Base-by-base conservation (phyloP, 2,888 invertebrate genomes). In the Margaritifera margaritifera region DNA sequence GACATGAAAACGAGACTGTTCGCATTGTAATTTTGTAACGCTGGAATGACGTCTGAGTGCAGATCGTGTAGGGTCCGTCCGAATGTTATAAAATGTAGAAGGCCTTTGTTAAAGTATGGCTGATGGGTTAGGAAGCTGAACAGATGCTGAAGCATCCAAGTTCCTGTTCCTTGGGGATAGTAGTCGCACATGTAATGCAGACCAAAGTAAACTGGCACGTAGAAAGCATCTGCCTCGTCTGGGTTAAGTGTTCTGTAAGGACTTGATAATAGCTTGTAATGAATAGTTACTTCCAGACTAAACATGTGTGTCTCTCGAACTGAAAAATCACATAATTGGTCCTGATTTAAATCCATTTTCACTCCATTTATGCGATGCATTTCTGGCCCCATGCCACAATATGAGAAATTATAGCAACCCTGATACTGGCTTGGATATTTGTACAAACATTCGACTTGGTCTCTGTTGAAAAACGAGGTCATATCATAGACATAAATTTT, bases 161-260 rank as follows among this genome's bases (percentile, higher is more conserved):
- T 42, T 42, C 42, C 42, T 8, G 11, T 42, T 42, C 42, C 42
- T 42, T 42, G 42, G 2, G 42, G 42, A 42, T 42, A 42, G 15
- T 42, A 42, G 15, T 71, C 67, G 51, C 77, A 75, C 22, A 79
- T 69, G 53, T 79, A 80, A 42, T 70, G 62, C 3, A 79, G 58
- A 6, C 77, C 83, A 5, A 73, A 67, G 61, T 84, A 84, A 27
- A 78, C 79, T 15, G 84, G 84, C 24, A 83, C 77, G 69, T 84
- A 84, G 63, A 82, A 80, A 50, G 79, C 42, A 53, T 82, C 78
- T 1, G 84, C 84, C 63, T 79, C 73, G 1, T 64, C 25, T 0
- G 80, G 74, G 61, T 80, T 68, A 22, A 58, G 53, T 15, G 80
- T 80, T 31, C 83, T 60, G 58, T 80, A 79, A 8, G 77, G 74